Conservation (phyloP, 2,797 vertebrate genomes). For the Xiphorhynchus erythropygius region DNA sequence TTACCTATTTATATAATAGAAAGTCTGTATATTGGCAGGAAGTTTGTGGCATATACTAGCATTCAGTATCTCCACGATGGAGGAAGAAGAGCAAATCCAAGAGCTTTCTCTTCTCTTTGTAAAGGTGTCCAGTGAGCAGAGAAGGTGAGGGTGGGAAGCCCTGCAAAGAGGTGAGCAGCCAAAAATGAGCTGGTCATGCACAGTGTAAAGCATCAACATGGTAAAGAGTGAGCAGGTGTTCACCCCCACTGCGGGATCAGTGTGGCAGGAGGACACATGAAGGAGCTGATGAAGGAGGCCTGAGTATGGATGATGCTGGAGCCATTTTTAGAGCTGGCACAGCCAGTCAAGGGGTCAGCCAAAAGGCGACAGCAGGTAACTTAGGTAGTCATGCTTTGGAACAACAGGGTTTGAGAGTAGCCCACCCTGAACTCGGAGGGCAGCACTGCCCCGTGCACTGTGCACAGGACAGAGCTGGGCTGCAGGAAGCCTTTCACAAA, state of each 20-base stretch:
- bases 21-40: constrained; percentile 21
- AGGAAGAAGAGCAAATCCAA: neutral
- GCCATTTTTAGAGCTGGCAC: neutral
- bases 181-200: neutral
- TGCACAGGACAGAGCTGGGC: neutral
- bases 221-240: neutral
- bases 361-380: neutral
- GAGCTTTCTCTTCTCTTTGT: neutral
- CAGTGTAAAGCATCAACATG: neutral
- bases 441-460: neutral
- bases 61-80: neutral
- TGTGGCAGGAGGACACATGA: neutral
- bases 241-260: neutral
- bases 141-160: neutral
- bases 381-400: neutral
- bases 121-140: neutral
- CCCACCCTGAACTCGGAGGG: fast-evolving
- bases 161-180: neutral
- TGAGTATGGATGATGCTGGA: neutral
- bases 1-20: constrained; percentile 53
- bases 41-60: constrained; percentile 1
- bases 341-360: neutral
- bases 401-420: neutral
- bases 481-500: neutral
- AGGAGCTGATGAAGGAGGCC: neutral